Evolutionary conservation across 2,113 vertebrate species (phyloP).

Genomic region (Ascaphus truei): DNA sequence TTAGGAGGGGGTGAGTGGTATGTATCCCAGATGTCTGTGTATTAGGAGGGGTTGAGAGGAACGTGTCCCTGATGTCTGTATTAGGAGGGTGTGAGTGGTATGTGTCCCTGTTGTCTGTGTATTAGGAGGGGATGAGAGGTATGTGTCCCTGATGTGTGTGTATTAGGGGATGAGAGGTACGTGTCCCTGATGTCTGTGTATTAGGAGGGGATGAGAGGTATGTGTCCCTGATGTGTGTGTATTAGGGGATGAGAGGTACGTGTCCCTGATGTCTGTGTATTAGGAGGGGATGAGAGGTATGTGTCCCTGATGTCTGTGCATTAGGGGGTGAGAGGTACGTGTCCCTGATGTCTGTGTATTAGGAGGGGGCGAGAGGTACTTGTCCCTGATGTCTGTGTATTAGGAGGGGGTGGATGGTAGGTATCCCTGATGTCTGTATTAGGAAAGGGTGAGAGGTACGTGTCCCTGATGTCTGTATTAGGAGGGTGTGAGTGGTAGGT

Average conservation of each 20-base stretch:
- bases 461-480: not conserved
- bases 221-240: not conserved
- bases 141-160: not conserved
- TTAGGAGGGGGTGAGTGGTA: not conserved
- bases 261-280: not conserved
- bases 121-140: too few relatives aligned
- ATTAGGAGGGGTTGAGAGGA: not conserved
- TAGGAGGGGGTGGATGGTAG: not conserved
- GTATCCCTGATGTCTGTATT: too few relatives aligned
- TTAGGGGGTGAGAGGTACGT: not conserved
- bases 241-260: not conserved
- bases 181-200: not conserved
- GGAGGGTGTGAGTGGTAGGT: not conserved
- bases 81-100: not conserved
- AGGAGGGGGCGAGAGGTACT: not conserved
- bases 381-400: not conserved
- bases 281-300: not conserved
- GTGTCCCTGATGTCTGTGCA: not conserved
- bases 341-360: too few relatives aligned
- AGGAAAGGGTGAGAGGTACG: too few relatives aligned
- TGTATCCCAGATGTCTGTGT: not conserved
- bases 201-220: not conserved
- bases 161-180: not conserved
- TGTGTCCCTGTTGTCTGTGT: too few relatives aligned
- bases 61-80: not conserved